Evolutionary conservation across 2,797 vertebrate genomes (phyloP), one percentile per base, ranked within the genome.

Genomic region (Allobates femoralis): DNA sequence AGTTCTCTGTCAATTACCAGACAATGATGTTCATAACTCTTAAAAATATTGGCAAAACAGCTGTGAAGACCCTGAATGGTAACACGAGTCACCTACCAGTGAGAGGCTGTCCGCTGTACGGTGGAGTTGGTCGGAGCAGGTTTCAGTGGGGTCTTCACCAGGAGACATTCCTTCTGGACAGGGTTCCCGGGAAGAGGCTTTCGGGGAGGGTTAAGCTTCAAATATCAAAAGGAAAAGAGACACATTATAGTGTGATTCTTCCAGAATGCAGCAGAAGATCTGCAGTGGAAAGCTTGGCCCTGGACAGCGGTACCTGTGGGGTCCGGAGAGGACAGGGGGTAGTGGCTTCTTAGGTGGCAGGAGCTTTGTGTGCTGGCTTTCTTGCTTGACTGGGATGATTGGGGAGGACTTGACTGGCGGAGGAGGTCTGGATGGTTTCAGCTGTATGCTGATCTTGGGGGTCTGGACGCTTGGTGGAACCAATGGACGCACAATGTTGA

Each of bases 81-180:
- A 73, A 23, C 3, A 50, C 0, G 8, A 4, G 19, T n/a, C 30
- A 85, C 95, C 90, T 84, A 98, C 97, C 94, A 95, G 50, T 94
- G 86, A 0, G 90, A 94, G 91, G 91, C 94, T 0, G 92, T 89
- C 84, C 94, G 90, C 11, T 93, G 94, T 84, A 91, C 83, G 12
- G 88, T 85, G 34, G 93, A 88, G 18, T 94, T 91, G 85, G 92
- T 92, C 53, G 91, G 91, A 2, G 91, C 62, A 0, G 91, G 91
- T 87, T 93, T 95, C 89, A 91, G 89, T 83, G 96, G 94, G 93
- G 96, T 96, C 96, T 95, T 95, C 89, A 96, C 96, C 93, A 96
- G 92, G 87, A 97, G 92, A 5, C 89, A 82, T 14, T 90, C 93
- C 82, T 95, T 95, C 84, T 93, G 85, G 15, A 92, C 88, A 6